Percentiles rank a stretch among this genome's conserved stretches.
phyloP scores from a whole-genome alignment of 2,888 invertebrate genomes.

The Watsonalla cultraria region DNA sequence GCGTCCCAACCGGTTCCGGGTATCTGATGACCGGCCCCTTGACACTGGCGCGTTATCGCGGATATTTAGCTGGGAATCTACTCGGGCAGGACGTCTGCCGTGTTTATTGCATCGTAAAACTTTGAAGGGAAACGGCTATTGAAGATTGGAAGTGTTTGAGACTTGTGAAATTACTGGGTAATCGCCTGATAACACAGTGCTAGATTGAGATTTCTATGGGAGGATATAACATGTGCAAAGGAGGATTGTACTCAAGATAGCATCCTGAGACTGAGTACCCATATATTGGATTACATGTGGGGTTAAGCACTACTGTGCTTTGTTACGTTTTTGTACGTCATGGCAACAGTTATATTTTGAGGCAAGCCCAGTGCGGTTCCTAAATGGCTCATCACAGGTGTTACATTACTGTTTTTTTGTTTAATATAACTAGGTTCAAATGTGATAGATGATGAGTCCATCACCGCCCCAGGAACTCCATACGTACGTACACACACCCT shows the following conservation, averaged over 20 bases:
- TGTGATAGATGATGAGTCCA: too few relatives aligned
- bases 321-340: too few relatives aligned
- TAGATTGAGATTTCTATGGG: background rate
- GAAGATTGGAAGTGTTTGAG: background rate
- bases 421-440: too few relatives aligned
- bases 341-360: too few relatives aligned
- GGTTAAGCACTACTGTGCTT: too few relatives aligned
- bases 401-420: too few relatives aligned
- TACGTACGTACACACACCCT: too few relatives aligned
- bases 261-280: too few relatives aligned
- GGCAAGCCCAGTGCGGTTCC: too few relatives aligned
- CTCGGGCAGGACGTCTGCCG: background rate
- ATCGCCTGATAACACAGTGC: background rate
- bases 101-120: constrained; percentile 9
- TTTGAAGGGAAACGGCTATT: background rate
- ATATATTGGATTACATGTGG: too few relatives aligned
- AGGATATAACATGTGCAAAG: background rate
- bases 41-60: constrained; percentile 16
- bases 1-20: constrained; percentile 22
- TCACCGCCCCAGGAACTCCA: too few relatives aligned
- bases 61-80: constrained; percentile 12
- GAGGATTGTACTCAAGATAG: background rate
- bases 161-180: background rate
- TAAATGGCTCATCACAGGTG: too few relatives aligned
- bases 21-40: constrained; percentile 61